These are phyloP conservation scores for Gymnodraco acuticeps DNA, from an alignment of 2,797 vertebrate species.

Conservation along the genomic window DNA sequence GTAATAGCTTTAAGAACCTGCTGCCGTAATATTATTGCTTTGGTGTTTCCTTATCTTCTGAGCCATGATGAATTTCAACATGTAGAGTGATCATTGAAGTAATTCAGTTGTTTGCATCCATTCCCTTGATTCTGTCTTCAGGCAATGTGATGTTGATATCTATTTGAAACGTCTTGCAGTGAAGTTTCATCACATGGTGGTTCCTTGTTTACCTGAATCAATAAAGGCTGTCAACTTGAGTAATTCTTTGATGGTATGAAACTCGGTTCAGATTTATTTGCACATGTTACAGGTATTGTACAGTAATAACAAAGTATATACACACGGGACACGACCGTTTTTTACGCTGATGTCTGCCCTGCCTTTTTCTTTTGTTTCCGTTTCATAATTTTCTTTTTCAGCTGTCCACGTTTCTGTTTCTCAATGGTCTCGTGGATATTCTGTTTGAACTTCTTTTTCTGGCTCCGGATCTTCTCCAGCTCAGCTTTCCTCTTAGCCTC, in stretches of 20 bases:
- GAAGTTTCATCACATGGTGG: slow-evolving; percentile 64
- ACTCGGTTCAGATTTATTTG: slow-evolving; percentile 48
- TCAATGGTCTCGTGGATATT: slow-evolving; percentile 82
- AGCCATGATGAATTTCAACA: slow-evolving; percentile 58
- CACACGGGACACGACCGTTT: slow-evolving; percentile 31
- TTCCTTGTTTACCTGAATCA: slow-evolving; percentile 69
- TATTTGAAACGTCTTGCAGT: slow-evolving; percentile 68
- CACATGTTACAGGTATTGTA: slow-evolving; percentile 41
- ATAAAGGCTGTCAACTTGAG: slow-evolving; percentile 72
- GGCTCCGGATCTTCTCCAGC: slow-evolving; percentile 89
- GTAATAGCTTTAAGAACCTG: slow-evolving; percentile 73
- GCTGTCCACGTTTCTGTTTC: slow-evolving; percentile 68
- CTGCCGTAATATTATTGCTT: slow-evolving; percentile 57
- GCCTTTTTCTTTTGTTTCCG: slow-evolving; percentile 61
- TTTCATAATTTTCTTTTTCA: slow-evolving; percentile 74
- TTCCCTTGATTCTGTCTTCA: slow-evolving; percentile 41
- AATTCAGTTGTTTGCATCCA: slow-evolving; percentile 61
- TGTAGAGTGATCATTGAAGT: slow-evolving; percentile 54
- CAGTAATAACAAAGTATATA: slow-evolving; percentile 51
- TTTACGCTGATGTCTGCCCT: slow-evolving; percentile 26
- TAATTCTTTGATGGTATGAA: slow-evolving; percentile 9
- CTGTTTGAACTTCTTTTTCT: slow-evolving; percentile 87
- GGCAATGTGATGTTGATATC: slow-evolving; percentile 66
- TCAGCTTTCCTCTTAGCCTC: slow-evolving; percentile 91
- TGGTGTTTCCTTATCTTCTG: slow-evolving; percentile 59